Evolutionary conservation across 2,888 invertebrate species (phyloP).

Genomic region (Cheilosia variabilis): DNA sequence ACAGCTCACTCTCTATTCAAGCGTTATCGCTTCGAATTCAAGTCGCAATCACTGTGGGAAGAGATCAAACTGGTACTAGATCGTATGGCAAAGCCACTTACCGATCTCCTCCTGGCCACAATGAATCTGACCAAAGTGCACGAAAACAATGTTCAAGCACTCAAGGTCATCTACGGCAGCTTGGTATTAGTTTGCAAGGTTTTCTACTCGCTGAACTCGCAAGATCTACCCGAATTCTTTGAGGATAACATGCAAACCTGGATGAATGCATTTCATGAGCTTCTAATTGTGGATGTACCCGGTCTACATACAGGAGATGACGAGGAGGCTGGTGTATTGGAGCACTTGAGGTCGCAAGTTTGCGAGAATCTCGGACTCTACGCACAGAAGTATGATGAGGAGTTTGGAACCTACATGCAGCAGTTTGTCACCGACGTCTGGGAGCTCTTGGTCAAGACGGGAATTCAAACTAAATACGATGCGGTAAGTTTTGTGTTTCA

Average conservation of each 20-base stretch:
- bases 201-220: constrained; percentile 98
- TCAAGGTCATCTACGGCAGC: constrained; percentile 95
- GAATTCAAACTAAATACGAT: constrained; percentile 94
- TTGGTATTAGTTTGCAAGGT: constrained; percentile 95
- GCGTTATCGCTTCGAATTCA: constrained; percentile 97
- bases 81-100: constrained; percentile 96
- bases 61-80: constrained; percentile 99
- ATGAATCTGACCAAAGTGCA: constrained; percentile 92
- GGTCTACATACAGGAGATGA: constrained; percentile 91
- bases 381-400: constrained; percentile 99
- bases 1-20: constrained; percentile 99
- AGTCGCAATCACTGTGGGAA: constrained; percentile 96
- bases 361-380: constrained; percentile 98
- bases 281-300: constrained; percentile 91
- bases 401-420: constrained; percentile 94
- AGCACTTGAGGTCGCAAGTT: constrained; percentile 96
- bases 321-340: constrained; percentile 94
- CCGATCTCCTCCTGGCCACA: constrained; percentile 95
- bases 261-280: constrained; percentile 95
- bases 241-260: constrained; percentile 98
- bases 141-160: constrained; percentile 90
- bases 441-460: constrained; percentile 94
- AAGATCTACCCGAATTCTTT: constrained; percentile 99
- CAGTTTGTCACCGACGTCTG: constrained; percentile 97
- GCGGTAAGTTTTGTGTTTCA: constrained; percentile 85